Conservation (phyloP, 2,113 vertebrate genomes). For the Cheirogaleus medius region DNA sequence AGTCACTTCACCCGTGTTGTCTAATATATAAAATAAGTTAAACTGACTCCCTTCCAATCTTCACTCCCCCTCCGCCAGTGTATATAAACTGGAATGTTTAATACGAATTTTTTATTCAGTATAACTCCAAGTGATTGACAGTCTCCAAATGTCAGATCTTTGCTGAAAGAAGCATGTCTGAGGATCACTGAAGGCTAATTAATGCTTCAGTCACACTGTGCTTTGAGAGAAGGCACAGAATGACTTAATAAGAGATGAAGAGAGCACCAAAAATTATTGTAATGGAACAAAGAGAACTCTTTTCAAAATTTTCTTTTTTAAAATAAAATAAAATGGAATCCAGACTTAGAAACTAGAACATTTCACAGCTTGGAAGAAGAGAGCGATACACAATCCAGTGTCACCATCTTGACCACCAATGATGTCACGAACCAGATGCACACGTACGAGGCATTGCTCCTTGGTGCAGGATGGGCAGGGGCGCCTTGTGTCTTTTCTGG, state of each 20-base stretch:
- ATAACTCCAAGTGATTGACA: conserved; percentile 45
- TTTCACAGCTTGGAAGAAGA: conserved; percentile 73
- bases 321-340: conserved; percentile 57
- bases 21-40: conserved; percentile 26
- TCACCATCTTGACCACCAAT: background rate
- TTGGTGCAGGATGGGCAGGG: fast-evolving
- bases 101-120: conserved; percentile 33
- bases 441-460: background rate
- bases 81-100: background rate
- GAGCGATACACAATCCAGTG: background rate
- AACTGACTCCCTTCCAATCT: background rate
- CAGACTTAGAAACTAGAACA: conserved; percentile 67
- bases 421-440: background rate
- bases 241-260: conserved; percentile 54
- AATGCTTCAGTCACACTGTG: background rate
- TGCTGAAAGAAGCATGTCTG: background rate
- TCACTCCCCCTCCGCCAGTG: too few relatives aligned
- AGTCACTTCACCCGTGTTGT: background rate
- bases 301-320: conserved; percentile 51
- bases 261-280: conserved; percentile 66
- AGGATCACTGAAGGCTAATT: conserved; percentile 50
- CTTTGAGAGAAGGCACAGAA: conserved; percentile 40
- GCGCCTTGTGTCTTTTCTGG: fast-evolving
- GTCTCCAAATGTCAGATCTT: conserved; percentile 39
- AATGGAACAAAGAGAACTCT: conserved; percentile 61